Evolutionary conservation across 2,888 invertebrate genomes (phyloP), one percentile per base, ranked within the genome.

Genomic region (Scaptomyza cyrtandrae): DNA sequence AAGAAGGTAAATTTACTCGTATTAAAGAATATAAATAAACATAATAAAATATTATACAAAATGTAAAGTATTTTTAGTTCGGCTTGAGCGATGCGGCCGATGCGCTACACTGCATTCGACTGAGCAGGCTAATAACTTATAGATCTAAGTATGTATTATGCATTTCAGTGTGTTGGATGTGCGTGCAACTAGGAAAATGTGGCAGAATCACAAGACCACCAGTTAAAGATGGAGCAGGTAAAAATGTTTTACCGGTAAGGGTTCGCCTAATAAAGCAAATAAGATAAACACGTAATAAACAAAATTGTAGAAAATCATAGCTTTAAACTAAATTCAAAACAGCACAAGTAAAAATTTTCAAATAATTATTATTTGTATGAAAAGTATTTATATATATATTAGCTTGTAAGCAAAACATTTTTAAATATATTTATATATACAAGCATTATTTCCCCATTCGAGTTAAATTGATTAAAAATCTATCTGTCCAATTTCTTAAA

Each of bases 81-180:
- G 60, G 75, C 79, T 78, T 70, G 59, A 75, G 64, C 45, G 62
- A 70, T 58, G 55, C 63, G n/a, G 7, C n/a, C 64, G 75, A 67
- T 78, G 64, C 71, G 75, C 75, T 71, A 61, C 78, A 73, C 24
- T 76, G 67, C 80, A 68, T 56, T 16, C 44, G 75, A 65, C 45
- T 71, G 63, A 63, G 35, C 72, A 64, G 60, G 49, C 67, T 76
- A 75, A 75, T 66, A 45, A 61, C 45, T 29, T 46, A 48, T 11
- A 57, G 33, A 45, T 58, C 43, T 44, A 10, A 7, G 27, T 24
- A 45, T 39, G 19, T 48, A 6, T 48, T 41, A 54, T 45, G 29
- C 10, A 50, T 41, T 31, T 57, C 43, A 57, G 33, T 31, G 14
- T 29, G 44, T 44, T 19, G 44, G 11, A 13, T 14, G 11, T 41